Base-by-base conservation (phyloP, 2,888 invertebrate species). In the Callosobruchus maculatus region DNA sequence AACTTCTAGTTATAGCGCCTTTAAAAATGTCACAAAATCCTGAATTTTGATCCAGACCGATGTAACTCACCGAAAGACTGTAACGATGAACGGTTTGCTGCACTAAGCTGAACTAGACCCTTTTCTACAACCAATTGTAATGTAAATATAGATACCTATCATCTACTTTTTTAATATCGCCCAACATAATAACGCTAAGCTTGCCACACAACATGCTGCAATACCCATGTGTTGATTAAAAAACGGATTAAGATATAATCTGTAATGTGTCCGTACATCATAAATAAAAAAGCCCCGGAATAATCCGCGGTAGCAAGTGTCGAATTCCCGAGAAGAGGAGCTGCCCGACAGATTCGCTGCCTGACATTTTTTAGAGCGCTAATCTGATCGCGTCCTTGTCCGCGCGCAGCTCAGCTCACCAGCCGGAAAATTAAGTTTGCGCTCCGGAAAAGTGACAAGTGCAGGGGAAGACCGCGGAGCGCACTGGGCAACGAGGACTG, bases 371-470 rank as follows among this genome's bases (percentile, higher is more conserved):
- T 49, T 49, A 49, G 49, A 49, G 49, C 49, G 80, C 82, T 87
- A 87, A 87, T 86, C 86, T 85, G 86, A 86, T 86, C 86, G 86
- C 85, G 85, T 84, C 85, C 86, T 86, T 86, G 86, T 84, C 84
- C 81, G 83, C 80, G 73, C 74, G 70, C 85, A 83, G 86, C 85
- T 87, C 85, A 86, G 85, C 81, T 84, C 87, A 86, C 85, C 81
- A 85, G 81, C 86, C 87, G 87, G 87, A 87, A 87, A 87, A 87
- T 87, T 87, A 87, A 87, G 86, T 87, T 87, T 87, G 85, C 82
- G 81, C 82, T 80, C 81, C 79, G 78, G 76, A 80, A 82, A 81
- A 49, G 49, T 49, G 49, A 49, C 49, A 13, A 49, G 49, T 13
- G 49, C 18, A 1, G 7, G 49, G 49, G 49, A 18, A 5, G 5